A percentile compares a stretch with the other conserved stretches of the same genome.
Evolutionary conservation across 1,140 invertebrate genomes (phyloP).

Genomic region (Teleogryllus occipitalis): DNA sequence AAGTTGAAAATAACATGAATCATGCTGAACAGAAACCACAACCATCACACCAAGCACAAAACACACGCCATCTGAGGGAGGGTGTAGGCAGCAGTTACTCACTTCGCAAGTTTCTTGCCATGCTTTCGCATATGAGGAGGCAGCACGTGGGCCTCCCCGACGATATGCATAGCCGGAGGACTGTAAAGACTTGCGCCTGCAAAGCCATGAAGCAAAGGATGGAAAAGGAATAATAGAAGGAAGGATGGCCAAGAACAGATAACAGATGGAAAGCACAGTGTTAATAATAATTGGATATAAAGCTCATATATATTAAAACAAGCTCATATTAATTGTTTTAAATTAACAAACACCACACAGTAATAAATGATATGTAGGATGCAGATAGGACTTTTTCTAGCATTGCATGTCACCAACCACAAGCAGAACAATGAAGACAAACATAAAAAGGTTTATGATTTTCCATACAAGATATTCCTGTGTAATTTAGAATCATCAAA

Average conservation of each 20-base stretch:
- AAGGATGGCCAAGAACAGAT: conserved; percentile 26
- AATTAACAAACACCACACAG: conserved; percentile 1
- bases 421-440: background rate
- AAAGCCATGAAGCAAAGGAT: conserved; percentile 15
- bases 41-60: too few species aligned
- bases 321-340: conserved; percentile 17
- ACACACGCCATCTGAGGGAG: too few species aligned
- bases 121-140: conserved; percentile 35
- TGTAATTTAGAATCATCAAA: too few species aligned
- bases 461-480: background rate
- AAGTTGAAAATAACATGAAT: too few species aligned
- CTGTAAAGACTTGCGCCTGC: conserved; percentile 34
- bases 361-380: background rate
- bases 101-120: conserved; percentile 39
- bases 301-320: conserved; percentile 32
- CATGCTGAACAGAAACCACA: too few species aligned
- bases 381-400: too few species aligned
- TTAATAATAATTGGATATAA: conserved; percentile 33
- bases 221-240: background rate
- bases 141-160: conserved; percentile 35
- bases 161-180: conserved; percentile 40
- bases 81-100: conserved; percentile 23
- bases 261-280: conserved; percentile 33
- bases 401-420: background rate
- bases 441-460: background rate